phyloP scores from a whole-genome alignment of 2,113 vertebrate genomes.

The Microcebus ravelobensis region DNA sequence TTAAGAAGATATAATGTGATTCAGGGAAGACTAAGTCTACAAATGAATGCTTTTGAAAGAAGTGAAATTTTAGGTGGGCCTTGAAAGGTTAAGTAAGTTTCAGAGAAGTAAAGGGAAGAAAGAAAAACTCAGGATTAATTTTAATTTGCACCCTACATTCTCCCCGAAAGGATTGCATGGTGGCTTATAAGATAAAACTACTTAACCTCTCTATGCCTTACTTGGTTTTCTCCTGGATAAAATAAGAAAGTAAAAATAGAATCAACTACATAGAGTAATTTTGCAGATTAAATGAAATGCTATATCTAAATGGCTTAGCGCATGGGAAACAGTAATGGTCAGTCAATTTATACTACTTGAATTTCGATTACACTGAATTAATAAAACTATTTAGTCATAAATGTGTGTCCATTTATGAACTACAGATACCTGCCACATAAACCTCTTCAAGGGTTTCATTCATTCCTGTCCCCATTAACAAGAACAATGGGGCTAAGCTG shows the following conservation, averaged over 20 bases:
- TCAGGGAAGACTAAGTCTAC: background rate
- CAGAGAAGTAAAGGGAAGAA: slow-evolving; percentile 9
- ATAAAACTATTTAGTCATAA: background rate
- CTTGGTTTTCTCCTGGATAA: slow-evolving; percentile 44
- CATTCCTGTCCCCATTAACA: background rate
- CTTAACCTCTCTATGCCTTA: background rate
- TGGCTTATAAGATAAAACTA: background rate
- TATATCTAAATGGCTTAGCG: background rate
- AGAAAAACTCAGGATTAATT: slow-evolving; percentile 17
- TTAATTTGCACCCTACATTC: background rate
- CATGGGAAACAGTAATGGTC: background rate
- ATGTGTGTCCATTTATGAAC: background rate
- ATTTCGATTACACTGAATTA: background rate
- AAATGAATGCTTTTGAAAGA: background rate
- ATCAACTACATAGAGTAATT: background rate
- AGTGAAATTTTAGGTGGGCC: background rate
- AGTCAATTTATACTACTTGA: background rate
- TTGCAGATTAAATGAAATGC: background rate
- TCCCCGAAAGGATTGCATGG: background rate
- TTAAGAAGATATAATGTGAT: background rate
- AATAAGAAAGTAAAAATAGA: background rate
- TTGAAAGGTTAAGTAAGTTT: background rate
- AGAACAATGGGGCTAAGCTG: background rate
- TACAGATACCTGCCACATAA: background rate
- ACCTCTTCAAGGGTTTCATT: background rate